Conservation (phyloP, 2,888 invertebrate species). For the Drosophila dives region DNA sequence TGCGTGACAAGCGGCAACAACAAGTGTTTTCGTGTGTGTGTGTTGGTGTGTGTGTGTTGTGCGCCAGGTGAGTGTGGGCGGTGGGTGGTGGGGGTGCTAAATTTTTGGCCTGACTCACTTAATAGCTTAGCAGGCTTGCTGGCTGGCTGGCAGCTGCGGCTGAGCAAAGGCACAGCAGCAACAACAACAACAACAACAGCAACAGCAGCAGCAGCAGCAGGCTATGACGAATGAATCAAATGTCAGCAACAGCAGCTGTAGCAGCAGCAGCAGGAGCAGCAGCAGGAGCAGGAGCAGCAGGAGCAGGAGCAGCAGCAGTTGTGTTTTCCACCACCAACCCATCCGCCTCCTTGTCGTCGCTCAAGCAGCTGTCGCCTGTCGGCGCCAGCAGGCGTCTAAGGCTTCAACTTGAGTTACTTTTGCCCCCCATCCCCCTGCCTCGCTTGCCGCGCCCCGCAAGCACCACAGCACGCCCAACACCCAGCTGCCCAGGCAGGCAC, state of each 20-base stretch:
- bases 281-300: slow-evolving; percentile 69
- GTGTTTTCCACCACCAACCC: neutral
- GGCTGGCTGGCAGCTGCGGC: slow-evolving; percentile 44
- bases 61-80: slow-evolving; percentile 51
- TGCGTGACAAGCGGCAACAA: slow-evolving; percentile 71
- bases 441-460: neutral
- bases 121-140: slow-evolving; percentile 48
- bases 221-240: slow-evolving; percentile 84
- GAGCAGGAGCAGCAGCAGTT: slow-evolving; percentile 72
- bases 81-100: slow-evolving; percentile 17
- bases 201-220: slow-evolving; percentile 70
- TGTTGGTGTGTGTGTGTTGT: slow-evolving; percentile 30
- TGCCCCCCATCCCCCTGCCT: neutral
- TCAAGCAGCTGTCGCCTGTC: slow-evolving; percentile 80
- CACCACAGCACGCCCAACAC: slow-evolving; percentile 11
- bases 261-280: slow-evolving; percentile 74
- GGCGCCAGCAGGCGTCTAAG: slow-evolving; percentile 63
- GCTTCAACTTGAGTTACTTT: slow-evolving; percentile 52
- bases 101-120: slow-evolving; percentile 47
- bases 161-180: slow-evolving; percentile 26
- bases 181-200: slow-evolving; percentile 49
- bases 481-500: slow-evolving; percentile 49
- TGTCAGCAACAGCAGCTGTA: slow-evolving; percentile 80
- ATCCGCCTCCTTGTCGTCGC: slow-evolving; percentile 64
- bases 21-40: slow-evolving; percentile 65